Evolutionary conservation across 2,797 vertebrate genomes (phyloP).

Genomic region (Champsocephalus gunnari): DNA sequence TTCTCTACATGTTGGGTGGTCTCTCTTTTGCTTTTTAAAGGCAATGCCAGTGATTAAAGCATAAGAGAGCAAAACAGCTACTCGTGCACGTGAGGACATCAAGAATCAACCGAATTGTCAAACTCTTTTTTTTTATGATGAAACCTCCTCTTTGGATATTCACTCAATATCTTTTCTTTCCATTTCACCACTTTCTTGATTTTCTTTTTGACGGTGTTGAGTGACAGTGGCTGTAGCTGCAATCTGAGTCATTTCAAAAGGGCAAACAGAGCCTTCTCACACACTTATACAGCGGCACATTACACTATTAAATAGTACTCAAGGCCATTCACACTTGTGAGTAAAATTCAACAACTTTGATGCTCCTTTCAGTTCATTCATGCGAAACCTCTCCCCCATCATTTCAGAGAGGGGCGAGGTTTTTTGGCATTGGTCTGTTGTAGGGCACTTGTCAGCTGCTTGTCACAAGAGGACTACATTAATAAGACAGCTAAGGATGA

Average conservation of each 20-base stretch:
- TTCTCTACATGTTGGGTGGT: background rate
- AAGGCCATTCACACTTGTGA: slow-evolving; percentile 54
- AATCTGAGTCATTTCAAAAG: slow-evolving; percentile 65
- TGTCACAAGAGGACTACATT: slow-evolving; percentile 35
- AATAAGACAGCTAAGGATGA: slow-evolving; percentile 51
- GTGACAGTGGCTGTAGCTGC: slow-evolving; percentile 43
- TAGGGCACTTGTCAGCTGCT: slow-evolving; percentile 35
- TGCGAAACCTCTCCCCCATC: slow-evolving; percentile 8
- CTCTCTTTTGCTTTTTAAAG: slow-evolving; percentile 5
- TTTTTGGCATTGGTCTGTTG: slow-evolving; percentile 24
- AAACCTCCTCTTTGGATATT: background rate
- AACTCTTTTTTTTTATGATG: slow-evolving; percentile 2
- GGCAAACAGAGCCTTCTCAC: slow-evolving; percentile 46
- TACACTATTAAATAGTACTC: slow-evolving; percentile 46
- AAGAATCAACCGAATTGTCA: slow-evolving; percentile 4
- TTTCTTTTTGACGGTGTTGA: slow-evolving; percentile 32
- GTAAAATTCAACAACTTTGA: slow-evolving; percentile 39
- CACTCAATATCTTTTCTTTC: slow-evolving; percentile 4
- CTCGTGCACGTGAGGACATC: slow-evolving; percentile 4
- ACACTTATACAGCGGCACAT: slow-evolving; percentile 43
- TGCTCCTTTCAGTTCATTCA: slow-evolving; percentile 50
- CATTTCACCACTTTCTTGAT: slow-evolving; percentile 4
- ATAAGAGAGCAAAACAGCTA: slow-evolving; percentile 6
- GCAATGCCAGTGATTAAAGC: background rate
- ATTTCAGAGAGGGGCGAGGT: slow-evolving; percentile 12